Percentiles rank a stretch among this genome's conserved stretches.
phyloP scores from a whole-genome alignment of 2,888 invertebrate genomes.

The Drosophila kokeensis region DNA sequence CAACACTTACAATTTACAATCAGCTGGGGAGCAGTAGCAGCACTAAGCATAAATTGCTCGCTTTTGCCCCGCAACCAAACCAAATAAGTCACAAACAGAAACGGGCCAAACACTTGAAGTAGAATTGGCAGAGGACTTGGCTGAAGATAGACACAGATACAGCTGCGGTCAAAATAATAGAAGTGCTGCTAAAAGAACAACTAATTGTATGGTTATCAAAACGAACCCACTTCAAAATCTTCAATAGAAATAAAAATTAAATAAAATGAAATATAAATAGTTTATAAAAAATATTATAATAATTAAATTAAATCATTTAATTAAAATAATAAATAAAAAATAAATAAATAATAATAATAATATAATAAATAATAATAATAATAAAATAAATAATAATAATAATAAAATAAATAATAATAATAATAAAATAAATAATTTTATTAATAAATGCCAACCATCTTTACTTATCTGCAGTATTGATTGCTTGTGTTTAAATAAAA shows the following conservation, averaged over 20 bases:
- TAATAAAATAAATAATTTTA: no score
- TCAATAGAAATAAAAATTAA: background rate
- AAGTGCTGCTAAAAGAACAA: background rate
- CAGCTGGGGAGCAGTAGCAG: constrained; percentile 36
- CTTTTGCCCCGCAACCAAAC: constrained; percentile 16
- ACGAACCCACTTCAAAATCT: background rate
- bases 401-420: background rate
- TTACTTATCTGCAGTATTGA: background rate
- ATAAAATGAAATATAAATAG: no score
- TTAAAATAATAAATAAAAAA: background rate
- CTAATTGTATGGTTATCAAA: background rate
- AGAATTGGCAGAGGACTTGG: background rate
- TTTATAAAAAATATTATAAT: background rate
- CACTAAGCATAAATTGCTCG: constrained; percentile 12
- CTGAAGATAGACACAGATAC: background rate
- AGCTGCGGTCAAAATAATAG: background rate
- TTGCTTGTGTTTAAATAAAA: background rate
- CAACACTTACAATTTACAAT: constrained; percentile 53
- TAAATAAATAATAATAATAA: no score
- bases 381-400: background rate
- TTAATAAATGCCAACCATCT: background rate
- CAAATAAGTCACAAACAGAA: constrained; percentile 20
- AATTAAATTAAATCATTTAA: background rate
- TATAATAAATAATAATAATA: no score
- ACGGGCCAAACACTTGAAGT: background rate